phyloP scores from a whole-genome alignment of 37 sponge, comb jelly and placozoan genomes.

The Axinella damicornis region DNA sequence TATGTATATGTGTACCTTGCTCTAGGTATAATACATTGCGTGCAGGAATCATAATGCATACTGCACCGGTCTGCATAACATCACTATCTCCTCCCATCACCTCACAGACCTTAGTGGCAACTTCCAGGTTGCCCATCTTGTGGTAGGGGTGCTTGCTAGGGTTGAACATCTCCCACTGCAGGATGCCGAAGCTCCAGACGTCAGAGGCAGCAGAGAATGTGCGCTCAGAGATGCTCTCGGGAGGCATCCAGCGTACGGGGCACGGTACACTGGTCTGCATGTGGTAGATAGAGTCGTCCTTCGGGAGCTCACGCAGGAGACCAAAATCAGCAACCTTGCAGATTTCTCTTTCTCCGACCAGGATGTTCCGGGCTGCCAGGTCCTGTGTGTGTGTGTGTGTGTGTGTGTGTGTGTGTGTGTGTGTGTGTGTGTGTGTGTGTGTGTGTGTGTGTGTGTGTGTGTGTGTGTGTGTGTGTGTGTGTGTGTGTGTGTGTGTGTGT shows the following conservation, averaged over 20 bases:
- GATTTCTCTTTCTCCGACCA: slow-evolving; percentile 66
- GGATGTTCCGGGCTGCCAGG: slow-evolving; percentile 85
- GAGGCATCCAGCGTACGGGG: slow-evolving; percentile 79
- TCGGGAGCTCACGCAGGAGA: slow-evolving; percentile 63
- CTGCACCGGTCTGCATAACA: too few relatives aligned
- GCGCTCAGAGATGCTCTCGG: slow-evolving; percentile 51
- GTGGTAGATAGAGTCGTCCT: slow-evolving; percentile 52
- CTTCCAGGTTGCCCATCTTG: slow-evolving; percentile 30
- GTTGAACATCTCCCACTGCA: slow-evolving; percentile 81
- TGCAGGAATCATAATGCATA: too few relatives aligned
- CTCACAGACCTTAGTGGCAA: slow-evolving; percentile 31
- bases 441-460: too few relatives aligned
- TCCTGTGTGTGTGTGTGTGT: slow-evolving; percentile 58
- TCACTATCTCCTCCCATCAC: too few relatives aligned
- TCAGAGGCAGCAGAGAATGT: slow-evolving; percentile 74
- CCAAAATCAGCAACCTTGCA: slow-evolving; percentile 95
- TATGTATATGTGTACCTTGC: too few relatives aligned
- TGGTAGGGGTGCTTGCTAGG: neutral
- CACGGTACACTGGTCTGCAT: slow-evolving; percentile 30
- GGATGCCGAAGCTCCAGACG: slow-evolving; percentile 80
- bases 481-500: too few relatives aligned
- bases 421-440: too few relatives aligned
- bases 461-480: too few relatives aligned
- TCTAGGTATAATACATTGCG: too few relatives aligned
- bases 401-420: too few relatives aligned